Evolutionary conservation across 2,113 vertebrate species (phyloP).

Genomic region (Zonotrichia leucophrys): DNA sequence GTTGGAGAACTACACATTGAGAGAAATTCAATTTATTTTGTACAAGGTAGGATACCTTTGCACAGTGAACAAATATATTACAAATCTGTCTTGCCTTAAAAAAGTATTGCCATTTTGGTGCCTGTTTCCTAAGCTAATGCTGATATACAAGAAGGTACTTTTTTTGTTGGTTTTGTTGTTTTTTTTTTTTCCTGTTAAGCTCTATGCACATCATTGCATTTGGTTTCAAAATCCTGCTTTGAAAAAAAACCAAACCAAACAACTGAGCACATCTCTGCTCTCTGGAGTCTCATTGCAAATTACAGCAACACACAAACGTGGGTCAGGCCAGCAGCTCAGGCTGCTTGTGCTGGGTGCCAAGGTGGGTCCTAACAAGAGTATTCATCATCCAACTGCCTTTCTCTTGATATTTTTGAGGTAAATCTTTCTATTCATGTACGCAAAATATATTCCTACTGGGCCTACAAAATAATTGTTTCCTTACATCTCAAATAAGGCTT

Average conservation of each 20-base stretch:
- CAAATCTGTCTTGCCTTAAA: conserved; percentile 77
- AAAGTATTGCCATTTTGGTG: conserved; percentile 80
- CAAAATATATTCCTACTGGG: conserved; percentile 49
- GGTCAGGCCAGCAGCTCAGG: conserved; percentile 19
- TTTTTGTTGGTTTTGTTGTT: not conserved
- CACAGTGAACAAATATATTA: conserved; percentile 79
- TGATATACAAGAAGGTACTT: conserved; percentile 43
- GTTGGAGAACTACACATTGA: not conserved
- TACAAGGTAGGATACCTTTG: conserved; percentile 70
- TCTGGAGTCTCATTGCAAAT: not conserved
- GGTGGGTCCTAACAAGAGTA: not conserved
- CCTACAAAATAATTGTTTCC: conserved; percentile 52
- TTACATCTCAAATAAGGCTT: conserved; percentile 69
- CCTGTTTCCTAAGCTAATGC: conserved; percentile 39
- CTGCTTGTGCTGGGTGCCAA: conserved; percentile 32
- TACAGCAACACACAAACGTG: not conserved
- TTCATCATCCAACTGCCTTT: not conserved
- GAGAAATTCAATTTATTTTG: conserved; percentile 79
- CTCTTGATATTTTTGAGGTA: conserved; percentile 63
- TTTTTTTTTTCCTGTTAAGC: not conserved
- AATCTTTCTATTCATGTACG: conserved; percentile 38
- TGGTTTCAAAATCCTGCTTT: conserved; percentile 56
- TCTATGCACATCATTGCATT: conserved; percentile 38
- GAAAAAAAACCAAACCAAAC: not conserved
- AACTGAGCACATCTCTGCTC: not conserved